These are phyloP conservation scores for Pseudobourletiella spinata DNA, from an alignment of 1,140 invertebrate genomes.

Conservation along the genomic window DNA sequence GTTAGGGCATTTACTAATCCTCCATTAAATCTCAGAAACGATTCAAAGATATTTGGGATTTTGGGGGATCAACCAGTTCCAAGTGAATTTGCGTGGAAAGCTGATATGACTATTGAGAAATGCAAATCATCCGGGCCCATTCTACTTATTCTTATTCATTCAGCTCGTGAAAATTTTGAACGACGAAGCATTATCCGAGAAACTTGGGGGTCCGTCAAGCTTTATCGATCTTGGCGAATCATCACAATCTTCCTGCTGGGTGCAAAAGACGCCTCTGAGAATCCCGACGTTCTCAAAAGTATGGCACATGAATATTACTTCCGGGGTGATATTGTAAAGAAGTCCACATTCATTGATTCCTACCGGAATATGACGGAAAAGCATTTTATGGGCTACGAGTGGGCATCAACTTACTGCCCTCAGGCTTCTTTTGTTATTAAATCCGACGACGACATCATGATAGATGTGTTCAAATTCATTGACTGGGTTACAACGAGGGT, in stretches of 20 bases:
- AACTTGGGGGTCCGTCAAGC: background rate
- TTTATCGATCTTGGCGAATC: background rate
- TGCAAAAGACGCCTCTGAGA: background rate
- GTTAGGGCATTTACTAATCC: too few species aligned
- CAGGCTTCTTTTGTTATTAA: slow-evolving; percentile 43
- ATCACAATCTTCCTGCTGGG: background rate
- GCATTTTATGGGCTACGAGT: slow-evolving; percentile 45
- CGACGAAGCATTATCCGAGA: background rate
- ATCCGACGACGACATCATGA: slow-evolving; percentile 47
- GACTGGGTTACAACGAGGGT: slow-evolving; percentile 35
- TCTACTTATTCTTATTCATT: background rate
- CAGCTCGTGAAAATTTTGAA: background rate
- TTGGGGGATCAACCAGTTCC: background rate
- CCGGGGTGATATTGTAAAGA: slow-evolving; percentile 38
- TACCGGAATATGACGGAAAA: slow-evolving; percentile 46
- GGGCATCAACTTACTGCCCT: slow-evolving; percentile 42
- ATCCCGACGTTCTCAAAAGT: background rate
- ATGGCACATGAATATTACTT: background rate
- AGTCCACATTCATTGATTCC: slow-evolving; percentile 41
- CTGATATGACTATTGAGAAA: background rate
- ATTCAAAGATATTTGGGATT: too few species aligned
- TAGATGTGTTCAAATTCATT: slow-evolving; percentile 44
- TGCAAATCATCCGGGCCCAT: background rate
- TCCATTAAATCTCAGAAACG: background rate
- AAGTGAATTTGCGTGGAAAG: background rate